A percentile compares a stretch with the other conserved stretches of the same genome.
These are phyloP conservation scores for Virgularia gustaviana DNA, from an alignment of 92 coral and sea anemone genomes.

Conservation along the genomic window DNA sequence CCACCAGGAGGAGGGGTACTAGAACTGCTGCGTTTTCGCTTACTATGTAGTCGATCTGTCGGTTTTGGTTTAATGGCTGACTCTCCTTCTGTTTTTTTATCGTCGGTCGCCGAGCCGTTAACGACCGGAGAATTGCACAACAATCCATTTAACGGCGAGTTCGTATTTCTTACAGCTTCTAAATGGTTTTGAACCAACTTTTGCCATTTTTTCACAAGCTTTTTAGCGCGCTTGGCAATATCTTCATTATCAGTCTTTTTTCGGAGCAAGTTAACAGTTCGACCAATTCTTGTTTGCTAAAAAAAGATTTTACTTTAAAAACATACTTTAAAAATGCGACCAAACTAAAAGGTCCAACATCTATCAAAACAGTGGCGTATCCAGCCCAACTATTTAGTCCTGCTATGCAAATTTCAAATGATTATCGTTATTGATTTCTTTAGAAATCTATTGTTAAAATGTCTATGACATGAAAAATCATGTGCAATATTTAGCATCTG, in stretches of 20 bases:
- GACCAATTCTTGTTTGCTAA: conserved; percentile 96
- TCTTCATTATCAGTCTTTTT: conserved; percentile 87
- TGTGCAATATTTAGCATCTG: too few relatives aligned
- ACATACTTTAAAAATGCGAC: background rate
- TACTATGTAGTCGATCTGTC: conserved; percentile 66
- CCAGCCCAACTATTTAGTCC: too few relatives aligned
- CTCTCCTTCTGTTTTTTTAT: conserved; percentile 58
- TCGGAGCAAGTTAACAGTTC: conserved; percentile 86
- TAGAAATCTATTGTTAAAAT: too few relatives aligned
- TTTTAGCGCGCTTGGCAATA: conserved; percentile 88
- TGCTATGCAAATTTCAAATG: too few relatives aligned
- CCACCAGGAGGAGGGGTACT: conserved; percentile 26
- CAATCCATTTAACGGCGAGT: conserved; percentile 89
- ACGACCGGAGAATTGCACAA: conserved; percentile 79
- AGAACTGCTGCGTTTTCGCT: conserved; percentile 68
- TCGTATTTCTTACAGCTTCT: conserved; percentile 71
- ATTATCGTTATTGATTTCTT: too few relatives aligned
- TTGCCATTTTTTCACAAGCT: conserved; percentile 97
- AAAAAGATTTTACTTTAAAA: background rate
- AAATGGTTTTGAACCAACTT: conserved; percentile 86
- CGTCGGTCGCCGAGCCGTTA: conserved; percentile 70
- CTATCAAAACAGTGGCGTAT: too few relatives aligned
- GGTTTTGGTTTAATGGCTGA: conserved; percentile 59
- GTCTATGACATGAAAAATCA: too few relatives aligned
- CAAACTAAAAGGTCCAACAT: too few relatives aligned